phyloP scores from a whole-genome alignment of 1,140 invertebrate genomes.

The Prorops nasuta region DNA sequence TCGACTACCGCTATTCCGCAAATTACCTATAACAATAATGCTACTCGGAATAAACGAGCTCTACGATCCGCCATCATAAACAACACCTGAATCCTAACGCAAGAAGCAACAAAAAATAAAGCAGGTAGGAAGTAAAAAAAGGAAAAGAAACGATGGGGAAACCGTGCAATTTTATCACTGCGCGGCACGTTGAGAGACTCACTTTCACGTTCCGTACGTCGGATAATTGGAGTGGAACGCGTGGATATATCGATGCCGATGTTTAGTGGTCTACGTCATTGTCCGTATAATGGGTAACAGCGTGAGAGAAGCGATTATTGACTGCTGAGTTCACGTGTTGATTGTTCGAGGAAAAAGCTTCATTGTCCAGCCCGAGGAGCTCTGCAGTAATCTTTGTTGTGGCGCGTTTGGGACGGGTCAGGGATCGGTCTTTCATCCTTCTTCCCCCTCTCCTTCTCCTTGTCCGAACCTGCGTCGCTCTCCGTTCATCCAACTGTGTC shows the following conservation, averaged over 20 bases:
- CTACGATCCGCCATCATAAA: too few species aligned
- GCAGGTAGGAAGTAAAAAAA: too few species aligned
- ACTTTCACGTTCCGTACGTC: neutral
- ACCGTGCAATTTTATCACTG: neutral
- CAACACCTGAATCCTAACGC: too few species aligned
- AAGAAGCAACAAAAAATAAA: too few species aligned
- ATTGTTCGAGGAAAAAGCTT: slow-evolving; percentile 15
- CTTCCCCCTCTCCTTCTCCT: neutral
- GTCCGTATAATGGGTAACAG: slow-evolving; percentile 31
- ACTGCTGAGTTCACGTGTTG: too few species aligned
- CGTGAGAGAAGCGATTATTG: slow-evolving; percentile 29
- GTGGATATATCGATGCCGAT: slow-evolving; percentile 32
- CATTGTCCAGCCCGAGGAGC: slow-evolving; percentile 17
- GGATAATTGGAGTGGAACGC: slow-evolving; percentile 35
- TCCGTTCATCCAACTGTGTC: neutral
- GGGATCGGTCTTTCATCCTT: slow-evolving; percentile 9
- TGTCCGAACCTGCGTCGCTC: neutral
- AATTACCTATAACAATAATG: too few species aligned
- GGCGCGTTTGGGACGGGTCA: slow-evolving; percentile 14
- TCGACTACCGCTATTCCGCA: slow-evolving; percentile 30
- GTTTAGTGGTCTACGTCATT: slow-evolving; percentile 27
- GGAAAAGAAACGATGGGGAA: slow-evolving; percentile 11
- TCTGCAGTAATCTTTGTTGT: slow-evolving; percentile 23
- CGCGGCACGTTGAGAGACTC: neutral
- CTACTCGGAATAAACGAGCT: too few species aligned